Evolutionary conservation across 2,888 invertebrate genomes (phyloP).

Genomic region (Anorthoa munda): DNA sequence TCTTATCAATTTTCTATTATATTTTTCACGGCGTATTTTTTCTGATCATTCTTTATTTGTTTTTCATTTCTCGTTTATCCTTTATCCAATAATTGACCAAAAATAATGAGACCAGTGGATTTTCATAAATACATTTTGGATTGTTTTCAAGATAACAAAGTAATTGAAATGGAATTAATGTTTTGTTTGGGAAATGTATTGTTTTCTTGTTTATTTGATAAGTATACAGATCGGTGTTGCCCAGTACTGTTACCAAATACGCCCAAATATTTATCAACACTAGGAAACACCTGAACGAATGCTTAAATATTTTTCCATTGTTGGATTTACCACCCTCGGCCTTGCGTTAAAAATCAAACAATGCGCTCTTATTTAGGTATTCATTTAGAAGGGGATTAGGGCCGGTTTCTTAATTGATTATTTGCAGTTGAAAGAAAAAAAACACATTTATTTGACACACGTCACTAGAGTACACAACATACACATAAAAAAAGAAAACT

Average conservation of each 20-base stretch:
- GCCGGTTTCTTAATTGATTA: no score
- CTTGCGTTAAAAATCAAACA: not conserved
- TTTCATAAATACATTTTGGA: constrained; percentile 15
- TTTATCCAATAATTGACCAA: constrained; percentile 26
- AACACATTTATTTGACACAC: no score
- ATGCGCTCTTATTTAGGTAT: not conserved
- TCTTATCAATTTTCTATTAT: constrained; percentile 36
- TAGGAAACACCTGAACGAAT: no score
- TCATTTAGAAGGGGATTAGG: not conserved
- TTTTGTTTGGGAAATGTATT: constrained; percentile 4
- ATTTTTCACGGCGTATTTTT: constrained; percentile 38
- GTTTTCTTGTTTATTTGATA: not conserved
- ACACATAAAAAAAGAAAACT: no score
- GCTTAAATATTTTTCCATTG: not conserved
- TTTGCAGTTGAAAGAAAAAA: no score
- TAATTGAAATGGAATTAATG: constrained; percentile 12
- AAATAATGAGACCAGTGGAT: not conserved
- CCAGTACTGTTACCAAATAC: no score
- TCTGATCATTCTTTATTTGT: constrained; percentile 16
- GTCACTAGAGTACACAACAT: no score
- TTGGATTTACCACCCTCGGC: not conserved
- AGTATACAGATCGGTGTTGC: not conserved
- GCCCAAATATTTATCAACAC: not conserved
- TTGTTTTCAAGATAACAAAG: constrained; percentile 2
- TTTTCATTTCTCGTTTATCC: constrained; percentile 2